Percentiles rank a stretch among this genome's conserved stretches.
Conservation (phyloP, 2,888 invertebrate genomes). For the Caenorhabditis sp. region DNA sequence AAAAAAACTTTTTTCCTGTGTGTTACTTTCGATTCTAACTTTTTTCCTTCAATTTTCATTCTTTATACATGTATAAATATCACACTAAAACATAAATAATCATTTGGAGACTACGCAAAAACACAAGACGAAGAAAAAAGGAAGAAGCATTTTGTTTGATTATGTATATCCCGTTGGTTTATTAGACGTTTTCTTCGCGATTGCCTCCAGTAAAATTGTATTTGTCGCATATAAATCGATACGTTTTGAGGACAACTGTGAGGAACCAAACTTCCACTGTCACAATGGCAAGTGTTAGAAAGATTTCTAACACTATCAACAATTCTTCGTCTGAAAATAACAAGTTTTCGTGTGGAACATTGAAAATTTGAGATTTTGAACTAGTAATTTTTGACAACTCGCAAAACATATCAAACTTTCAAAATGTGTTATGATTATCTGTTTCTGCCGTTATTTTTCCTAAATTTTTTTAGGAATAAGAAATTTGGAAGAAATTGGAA, state of each 20-base stretch:
- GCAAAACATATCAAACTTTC: too few relatives aligned
- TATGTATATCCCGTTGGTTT: conserved; percentile 3
- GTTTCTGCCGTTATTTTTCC: too few relatives aligned
- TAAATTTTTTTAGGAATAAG: too few relatives aligned
- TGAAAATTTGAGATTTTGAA: too few relatives aligned
- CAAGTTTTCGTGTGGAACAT: neutral
- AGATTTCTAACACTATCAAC: conserved; percentile 53
- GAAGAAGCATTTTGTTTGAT: neutral
- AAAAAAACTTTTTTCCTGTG: conserved; percentile 2
- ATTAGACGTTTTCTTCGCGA: conserved; percentile 49
- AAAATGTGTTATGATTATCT: too few relatives aligned
- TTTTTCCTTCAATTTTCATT: neutral
- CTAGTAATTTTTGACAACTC: too few relatives aligned
- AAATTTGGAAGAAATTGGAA: too few relatives aligned
- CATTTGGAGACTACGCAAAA: neutral
- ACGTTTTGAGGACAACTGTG: conserved; percentile 50
- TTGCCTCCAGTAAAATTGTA: conserved; percentile 56
- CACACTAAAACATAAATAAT: neutral
- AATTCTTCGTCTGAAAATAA: conserved; percentile 53
- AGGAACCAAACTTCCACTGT: conserved; percentile 55
- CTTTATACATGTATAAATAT: neutral
- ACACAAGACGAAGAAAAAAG: neutral
- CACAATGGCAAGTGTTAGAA: conserved; percentile 48
- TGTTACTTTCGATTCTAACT: neutral
- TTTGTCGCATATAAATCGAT: conserved; percentile 52